These are phyloP conservation scores for Neotoma lepida DNA, from an alignment of 2,113 vertebrate genomes.

Conservation along the genomic window DNA sequence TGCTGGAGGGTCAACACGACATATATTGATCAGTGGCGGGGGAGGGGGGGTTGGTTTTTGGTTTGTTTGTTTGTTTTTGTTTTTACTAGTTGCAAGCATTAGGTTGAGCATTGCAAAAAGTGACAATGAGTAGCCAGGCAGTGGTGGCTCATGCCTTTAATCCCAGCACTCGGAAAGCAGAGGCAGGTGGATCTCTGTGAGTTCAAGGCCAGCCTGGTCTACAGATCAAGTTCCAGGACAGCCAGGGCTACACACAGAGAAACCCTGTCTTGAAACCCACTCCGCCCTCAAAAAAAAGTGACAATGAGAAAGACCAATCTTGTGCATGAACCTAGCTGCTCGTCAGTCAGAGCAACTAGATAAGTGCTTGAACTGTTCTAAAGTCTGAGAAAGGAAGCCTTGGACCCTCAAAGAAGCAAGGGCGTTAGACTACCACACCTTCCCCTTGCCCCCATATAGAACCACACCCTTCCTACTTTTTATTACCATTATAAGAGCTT, in stretches of 20 bases:
- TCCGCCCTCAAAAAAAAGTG: no score
- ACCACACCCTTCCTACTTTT: background rate
- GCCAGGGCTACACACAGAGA: no score
- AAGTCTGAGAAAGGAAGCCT: background rate
- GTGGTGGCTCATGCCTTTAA: no score
- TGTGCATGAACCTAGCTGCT: background rate
- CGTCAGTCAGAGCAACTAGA: background rate
- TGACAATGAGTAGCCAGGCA: background rate
- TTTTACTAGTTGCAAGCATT: background rate
- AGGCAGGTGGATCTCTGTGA: no score
- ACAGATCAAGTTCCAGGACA: no score
- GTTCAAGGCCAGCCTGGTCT: no score
- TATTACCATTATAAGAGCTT: background rate
- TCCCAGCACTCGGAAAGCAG: no score
- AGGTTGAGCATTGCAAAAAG: background rate
- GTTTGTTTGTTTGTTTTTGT: background rate
- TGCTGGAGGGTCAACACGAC: background rate
- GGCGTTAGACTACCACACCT: background rate
- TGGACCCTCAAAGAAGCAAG: background rate
- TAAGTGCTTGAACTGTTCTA: background rate
- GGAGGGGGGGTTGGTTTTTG: no score
- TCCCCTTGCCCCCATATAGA: no score
- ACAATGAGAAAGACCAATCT: background rate
- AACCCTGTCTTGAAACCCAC: no score
- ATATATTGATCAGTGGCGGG: background rate